These are phyloP conservation scores for Chelonoidis abingdonii DNA, from an alignment of 2,113 vertebrate species.

Conservation along the genomic window DNA sequence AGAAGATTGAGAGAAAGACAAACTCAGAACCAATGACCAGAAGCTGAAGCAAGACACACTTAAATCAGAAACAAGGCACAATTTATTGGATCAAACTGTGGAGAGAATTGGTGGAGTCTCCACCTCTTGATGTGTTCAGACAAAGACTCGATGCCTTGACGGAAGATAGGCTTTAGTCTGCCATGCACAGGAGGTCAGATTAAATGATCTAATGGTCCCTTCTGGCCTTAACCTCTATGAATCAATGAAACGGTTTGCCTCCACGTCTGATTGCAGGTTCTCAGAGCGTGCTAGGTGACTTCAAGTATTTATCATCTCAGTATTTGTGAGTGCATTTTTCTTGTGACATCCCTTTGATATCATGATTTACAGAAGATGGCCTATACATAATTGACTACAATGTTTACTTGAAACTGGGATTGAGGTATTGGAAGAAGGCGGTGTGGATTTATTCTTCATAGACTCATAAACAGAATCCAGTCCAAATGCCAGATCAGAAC, in stretches of 20 bases:
- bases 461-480: accelerated
- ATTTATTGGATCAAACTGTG: background rate
- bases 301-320: background rate
- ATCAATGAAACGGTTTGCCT: background rate
- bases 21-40: background rate
- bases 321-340: background rate
- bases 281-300: background rate
- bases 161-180: background rate
- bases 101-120: background rate
- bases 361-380: background rate
- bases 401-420: background rate
- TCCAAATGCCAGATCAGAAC: background rate
- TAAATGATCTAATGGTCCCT: too few species aligned
- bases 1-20: background rate
- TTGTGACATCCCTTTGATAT: background rate
- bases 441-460: background rate
- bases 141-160: background rate
- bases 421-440: background rate
- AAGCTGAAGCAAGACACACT: background rate
- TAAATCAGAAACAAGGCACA: background rate
- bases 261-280: background rate
- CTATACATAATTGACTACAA: background rate
- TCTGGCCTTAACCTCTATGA: background rate
- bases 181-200: background rate
- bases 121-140: background rate